Evolutionary conservation across 1,140 invertebrate genomes (phyloP).

Genomic region (Brachionus manjavacas): DNA sequence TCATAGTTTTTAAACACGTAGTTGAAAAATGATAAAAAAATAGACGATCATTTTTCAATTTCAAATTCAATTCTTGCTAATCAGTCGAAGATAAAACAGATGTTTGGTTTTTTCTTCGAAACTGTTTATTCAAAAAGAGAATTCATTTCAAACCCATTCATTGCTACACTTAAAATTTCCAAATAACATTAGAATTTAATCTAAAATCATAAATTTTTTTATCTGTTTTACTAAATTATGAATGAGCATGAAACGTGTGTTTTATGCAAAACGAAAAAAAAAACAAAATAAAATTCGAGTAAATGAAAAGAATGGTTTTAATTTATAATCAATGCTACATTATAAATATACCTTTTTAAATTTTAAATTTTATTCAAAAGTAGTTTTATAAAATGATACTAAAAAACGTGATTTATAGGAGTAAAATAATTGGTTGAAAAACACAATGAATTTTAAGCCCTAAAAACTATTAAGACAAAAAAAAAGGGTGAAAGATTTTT

Average conservation of each 20-base stretch:
- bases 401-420: neutral
- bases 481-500: neutral
- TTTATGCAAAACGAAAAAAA: neutral
- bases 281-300: neutral
- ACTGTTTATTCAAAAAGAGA: neutral
- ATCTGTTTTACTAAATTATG: neutral
- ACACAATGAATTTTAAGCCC: neutral
- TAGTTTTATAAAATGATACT: neutral
- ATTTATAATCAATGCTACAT: neutral
- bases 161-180: neutral
- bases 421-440: neutral
- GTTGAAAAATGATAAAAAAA: neutral
- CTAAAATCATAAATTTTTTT: neutral
- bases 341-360: neutral
- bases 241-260: neutral
- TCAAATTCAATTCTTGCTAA: neutral
- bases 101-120: neutral
- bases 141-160: neutral
- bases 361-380: neutral
- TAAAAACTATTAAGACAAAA: neutral
- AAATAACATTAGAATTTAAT: neutral
- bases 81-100: neutral
- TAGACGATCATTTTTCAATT: neutral
- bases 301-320: neutral
- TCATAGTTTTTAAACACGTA: neutral